Percentiles rank a stretch among this genome's conserved stretches.
phyloP scores from a whole-genome alignment of 2,797 vertebrate species.

The Pseudomugil tenellus region DNA sequence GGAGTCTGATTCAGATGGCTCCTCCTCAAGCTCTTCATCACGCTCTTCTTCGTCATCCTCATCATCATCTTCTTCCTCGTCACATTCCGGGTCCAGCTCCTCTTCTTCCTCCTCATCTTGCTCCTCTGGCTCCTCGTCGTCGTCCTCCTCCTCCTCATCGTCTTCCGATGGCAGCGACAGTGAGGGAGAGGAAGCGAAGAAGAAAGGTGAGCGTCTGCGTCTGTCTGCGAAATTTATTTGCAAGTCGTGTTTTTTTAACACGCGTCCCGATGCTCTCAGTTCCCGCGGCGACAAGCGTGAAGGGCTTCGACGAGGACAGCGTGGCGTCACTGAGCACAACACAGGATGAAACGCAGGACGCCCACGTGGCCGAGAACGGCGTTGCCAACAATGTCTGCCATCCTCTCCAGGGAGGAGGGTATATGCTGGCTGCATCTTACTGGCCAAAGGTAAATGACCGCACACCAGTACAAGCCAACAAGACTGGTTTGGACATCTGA shows the following conservation, averaged over 20 bases:
- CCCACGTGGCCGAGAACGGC: constrained; percentile 91
- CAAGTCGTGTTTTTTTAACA: neutral
- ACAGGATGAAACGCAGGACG: constrained; percentile 94
- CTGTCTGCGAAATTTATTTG: neutral
- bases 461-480: neutral
- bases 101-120: constrained; percentile 95
- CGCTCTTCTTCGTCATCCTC: constrained; percentile 93
- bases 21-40: constrained; percentile 95
- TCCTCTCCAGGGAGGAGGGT: constrained; percentile 91
- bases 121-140: constrained; percentile 93
- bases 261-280: constrained; percentile 61
- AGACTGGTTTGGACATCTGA: neutral
- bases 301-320: constrained; percentile 97
- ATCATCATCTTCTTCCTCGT: constrained; percentile 95
- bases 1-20: constrained; percentile 85
- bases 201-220: constrained; percentile 84
- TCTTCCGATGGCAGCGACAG: constrained; percentile 95
- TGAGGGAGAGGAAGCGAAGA: constrained; percentile 89
- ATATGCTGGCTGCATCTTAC: constrained; percentile 94
- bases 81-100: constrained; percentile 92
- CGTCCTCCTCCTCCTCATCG: constrained; percentile 88
- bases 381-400: constrained; percentile 85
- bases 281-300: constrained; percentile 85
- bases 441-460: constrained; percentile 93
- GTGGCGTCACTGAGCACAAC: constrained; percentile 92